Base-by-base conservation (phyloP, 2,797 vertebrate genomes). In the Kryptopterus vitreolus region DNA sequence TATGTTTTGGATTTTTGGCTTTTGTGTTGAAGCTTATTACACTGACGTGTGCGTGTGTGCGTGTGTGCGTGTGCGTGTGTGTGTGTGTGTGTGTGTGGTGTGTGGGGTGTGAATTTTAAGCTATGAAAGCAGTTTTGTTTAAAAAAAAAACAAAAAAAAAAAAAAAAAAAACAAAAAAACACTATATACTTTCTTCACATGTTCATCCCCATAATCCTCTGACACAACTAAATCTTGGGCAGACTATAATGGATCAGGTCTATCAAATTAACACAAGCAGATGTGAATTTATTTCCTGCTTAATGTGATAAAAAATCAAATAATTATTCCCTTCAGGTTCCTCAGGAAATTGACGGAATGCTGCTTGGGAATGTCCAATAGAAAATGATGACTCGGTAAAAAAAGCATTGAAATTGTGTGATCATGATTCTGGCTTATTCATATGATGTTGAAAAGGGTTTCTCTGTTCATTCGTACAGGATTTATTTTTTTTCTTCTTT, bases 21-120 rank as follows among this genome's bases (percentile, higher is more conserved):
- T 82, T 76, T 81, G 72, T 59, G 72, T 46, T 61, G 50, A 75
- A 52, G 43, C 29, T 73, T 72, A 53, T 80, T 73, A 74, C 61
- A 59, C 57, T 81, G 38, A 59, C 29, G 18, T 70, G 12, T 24
- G 65, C 13, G 22, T 50, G 11, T 43, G 38, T 0, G 38, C 10
- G 38, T 43, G 38, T 9, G 38, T 43, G 13, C 2, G 48, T 1
- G 65, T 24, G 65, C 13, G 22, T 50, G 11, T 43, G 38, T 0
- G 38, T 43, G 38, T 43, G 38, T 9, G 38, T 43, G 38, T 43
- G 38, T 38, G 38, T 38, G 13, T 2, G 48, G 52, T 7, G 69
- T 13, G 50, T n/a, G 12, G n/a, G 13, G 38, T 35, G 5, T 22
- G 20, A 24, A 22, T 71, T 73, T 72, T 16, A 57, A 31, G 26